phyloP scores from a whole-genome alignment of 2,797 vertebrate genomes.

The Novumbra hubbsi region DNA sequence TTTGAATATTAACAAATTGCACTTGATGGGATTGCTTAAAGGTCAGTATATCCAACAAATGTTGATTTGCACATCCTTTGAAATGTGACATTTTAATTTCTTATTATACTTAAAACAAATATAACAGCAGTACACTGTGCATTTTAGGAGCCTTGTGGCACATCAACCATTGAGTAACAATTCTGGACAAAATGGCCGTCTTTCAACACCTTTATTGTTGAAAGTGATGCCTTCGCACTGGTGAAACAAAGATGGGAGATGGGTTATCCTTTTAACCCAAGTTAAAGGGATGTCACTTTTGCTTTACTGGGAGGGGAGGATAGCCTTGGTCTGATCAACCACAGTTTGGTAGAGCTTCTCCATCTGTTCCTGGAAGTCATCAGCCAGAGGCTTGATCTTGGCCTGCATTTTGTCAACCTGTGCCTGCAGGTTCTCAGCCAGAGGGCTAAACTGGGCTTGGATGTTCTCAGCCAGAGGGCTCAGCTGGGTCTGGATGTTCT shows the following conservation, averaged over 20 bases:
- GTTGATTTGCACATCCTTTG: constrained; percentile 26
- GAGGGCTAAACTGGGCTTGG: constrained; percentile 58
- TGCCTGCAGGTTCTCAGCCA: constrained; percentile 60
- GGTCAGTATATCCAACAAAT: constrained; percentile 33
- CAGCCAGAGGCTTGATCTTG: constrained; percentile 41
- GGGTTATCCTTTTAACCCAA: not conserved
- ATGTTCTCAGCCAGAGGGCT: constrained; percentile 58
- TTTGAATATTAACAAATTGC: not conserved
- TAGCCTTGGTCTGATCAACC: constrained; percentile 61
- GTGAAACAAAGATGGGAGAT: constrained; percentile 8
- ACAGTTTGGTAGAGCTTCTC: constrained; percentile 58
- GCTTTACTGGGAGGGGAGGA: constrained; percentile 55
- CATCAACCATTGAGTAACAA: constrained; percentile 3
- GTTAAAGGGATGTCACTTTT: not conserved
- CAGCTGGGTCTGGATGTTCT: constrained; percentile 36
- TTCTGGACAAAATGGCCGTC: constrained; percentile 16
- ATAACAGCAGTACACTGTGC: not conserved
- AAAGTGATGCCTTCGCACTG: constrained; percentile 20
- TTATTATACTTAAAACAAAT: constrained; percentile 36
- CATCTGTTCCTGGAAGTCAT: constrained; percentile 36
- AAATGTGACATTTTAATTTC: constrained; percentile 32
- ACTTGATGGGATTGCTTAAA: constrained; percentile 34
- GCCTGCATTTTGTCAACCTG: constrained; percentile 47
- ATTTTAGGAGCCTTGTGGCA: not conserved
- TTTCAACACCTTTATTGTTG: constrained; percentile 52